Evolutionary conservation across 2,113 vertebrate genomes (phyloP).

Genomic region (Aphelocoma coerulescens): DNA sequence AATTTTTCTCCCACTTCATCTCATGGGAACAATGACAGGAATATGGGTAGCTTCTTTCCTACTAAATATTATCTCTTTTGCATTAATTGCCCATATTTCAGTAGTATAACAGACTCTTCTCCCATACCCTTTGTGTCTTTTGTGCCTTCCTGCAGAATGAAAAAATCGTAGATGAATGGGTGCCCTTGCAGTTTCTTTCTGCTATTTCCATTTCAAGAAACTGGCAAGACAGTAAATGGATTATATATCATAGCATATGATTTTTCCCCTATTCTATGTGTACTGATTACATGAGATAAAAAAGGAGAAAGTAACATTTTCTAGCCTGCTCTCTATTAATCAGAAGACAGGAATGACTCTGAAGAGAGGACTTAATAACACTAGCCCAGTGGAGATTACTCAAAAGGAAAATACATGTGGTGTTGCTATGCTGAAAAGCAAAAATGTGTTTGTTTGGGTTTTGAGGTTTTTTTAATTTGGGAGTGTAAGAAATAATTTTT

Average conservation of each 20-base stretch:
- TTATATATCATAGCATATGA: not conserved
- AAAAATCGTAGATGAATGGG: fast-evolving
- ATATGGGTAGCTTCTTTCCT: not conserved
- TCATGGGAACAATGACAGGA: not conserved
- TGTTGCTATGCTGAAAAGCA: not conserved
- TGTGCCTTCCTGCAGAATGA: not conserved
- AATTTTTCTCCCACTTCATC: not conserved
- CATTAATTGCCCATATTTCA: not conserved
- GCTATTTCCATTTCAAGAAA: not conserved
- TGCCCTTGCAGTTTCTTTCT: not conserved
- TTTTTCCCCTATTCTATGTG: not conserved
- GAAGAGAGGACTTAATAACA: not conserved
- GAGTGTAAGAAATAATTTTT: not conserved
- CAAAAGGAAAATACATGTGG: not conserved
- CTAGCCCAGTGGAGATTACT: not conserved
- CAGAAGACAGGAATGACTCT: not conserved
- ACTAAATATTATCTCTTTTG: not conserved
- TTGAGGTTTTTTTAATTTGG: not conserved
- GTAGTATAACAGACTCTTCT: not conserved
- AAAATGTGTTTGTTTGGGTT: not conserved
- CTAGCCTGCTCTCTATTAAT: not conserved
- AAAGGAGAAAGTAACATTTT: not conserved
- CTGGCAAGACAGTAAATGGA: not conserved
- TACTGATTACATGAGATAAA: not conserved
- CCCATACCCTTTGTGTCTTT: not conserved